Percentiles rank a stretch among this genome's conserved stretches.
Evolutionary conservation across 30 jellyfish, hydroid and myxozoan species (phyloP).

Genomic region (Hydractinia symbiolongicarpus): DNA sequence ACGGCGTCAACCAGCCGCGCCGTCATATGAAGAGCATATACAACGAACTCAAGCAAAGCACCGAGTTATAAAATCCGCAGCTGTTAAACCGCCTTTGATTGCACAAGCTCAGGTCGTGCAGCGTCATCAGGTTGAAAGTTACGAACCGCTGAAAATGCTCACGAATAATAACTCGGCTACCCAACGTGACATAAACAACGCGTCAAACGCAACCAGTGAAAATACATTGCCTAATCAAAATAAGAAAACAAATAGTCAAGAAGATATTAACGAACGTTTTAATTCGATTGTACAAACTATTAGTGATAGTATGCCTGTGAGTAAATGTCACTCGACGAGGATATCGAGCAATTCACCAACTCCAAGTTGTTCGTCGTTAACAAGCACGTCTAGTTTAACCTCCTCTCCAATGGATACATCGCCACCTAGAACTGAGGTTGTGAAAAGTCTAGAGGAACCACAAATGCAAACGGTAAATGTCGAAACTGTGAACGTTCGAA

Average conservation of each 20-base stretch:
- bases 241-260: not conserved
- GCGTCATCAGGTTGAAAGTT: constrained; percentile 19
- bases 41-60: constrained; percentile 58
- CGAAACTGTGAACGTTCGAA: not conserved
- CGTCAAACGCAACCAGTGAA: not conserved
- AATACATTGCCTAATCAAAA: not conserved
- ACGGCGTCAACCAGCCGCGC: constrained; percentile 81
- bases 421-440: not conserved
- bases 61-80: constrained; percentile 29
- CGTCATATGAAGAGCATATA: constrained; percentile 79
- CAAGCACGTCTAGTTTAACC: not conserved
- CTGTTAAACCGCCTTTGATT: constrained; percentile 8
- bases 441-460: too few species aligned
- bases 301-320: not conserved
- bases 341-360: not conserved
- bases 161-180: not conserved
- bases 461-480: not conserved
- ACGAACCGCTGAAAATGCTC: not conserved
- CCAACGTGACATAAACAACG: not conserved
- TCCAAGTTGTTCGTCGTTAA: not conserved
- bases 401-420: not conserved
- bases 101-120: constrained; percentile 15
- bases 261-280: not conserved
- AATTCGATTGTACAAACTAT: not conserved
- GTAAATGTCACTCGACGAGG: too few species aligned